Evolutionary conservation across 2,888 invertebrate species (phyloP), one percentile per base, ranked within the genome.

Genomic region (Stenodera caucasica): DNA sequence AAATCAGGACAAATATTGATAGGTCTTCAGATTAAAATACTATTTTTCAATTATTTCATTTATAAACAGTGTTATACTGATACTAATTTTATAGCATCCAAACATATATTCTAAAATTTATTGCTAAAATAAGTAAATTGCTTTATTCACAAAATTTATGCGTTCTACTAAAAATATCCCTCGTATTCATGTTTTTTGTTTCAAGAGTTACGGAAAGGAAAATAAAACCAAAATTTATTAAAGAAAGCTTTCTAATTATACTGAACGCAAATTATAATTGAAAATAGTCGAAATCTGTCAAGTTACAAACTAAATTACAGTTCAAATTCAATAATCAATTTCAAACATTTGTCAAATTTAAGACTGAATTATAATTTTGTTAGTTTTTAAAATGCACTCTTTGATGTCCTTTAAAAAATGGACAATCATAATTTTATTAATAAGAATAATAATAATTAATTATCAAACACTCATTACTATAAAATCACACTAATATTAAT

Each of bases 401-500:
- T 15, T 18, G 18, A 11, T 40, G 40, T 3, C 18, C 18, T 40
- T 40, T 40, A 11, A 40, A 15, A 40, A n/a, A n/a, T 26, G 26
- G 5, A 26, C 26, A 45, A 45, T 21, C 12, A 12, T 12, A 21
- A 45, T 21, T 45, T 11, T 18, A 51, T 49, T 21, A 49, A 29
- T 49, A 14, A 37, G 2, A 37, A 7, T 37, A 37, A 37, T 15
- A 37, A 37, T 37, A 37, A 11, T 49, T 49, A 33, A 32, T 45
- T 51, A 58, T 56, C 18, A 52, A 53, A 61, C 63, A 60, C 57
- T 58, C 57, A 56, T 57, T 18, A 50, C 58, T 54, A 63, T 51
- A 61, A 58, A 57, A 54, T 55, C 58, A 55, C 59, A 49, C 51
- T 64, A 65, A 68, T 65, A 67, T 61, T 62, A 62, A 65, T 67